Evolutionary conservation across 2,113 vertebrate species (phyloP).

Genomic region (Myotis davidii): DNA sequence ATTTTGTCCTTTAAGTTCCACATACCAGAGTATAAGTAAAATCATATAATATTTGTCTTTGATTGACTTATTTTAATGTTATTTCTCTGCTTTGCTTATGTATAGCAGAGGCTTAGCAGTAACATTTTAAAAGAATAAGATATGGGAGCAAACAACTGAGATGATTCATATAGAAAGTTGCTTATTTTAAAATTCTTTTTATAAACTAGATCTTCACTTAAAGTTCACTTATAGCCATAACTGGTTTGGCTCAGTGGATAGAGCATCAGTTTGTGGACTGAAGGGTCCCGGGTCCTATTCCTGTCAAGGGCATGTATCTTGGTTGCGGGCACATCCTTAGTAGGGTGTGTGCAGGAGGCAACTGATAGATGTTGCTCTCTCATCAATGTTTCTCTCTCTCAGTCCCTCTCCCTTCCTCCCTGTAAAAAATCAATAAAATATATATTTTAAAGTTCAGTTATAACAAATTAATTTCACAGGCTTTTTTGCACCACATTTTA

Average conservation of each 20-base stretch:
- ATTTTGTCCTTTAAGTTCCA: not conserved
- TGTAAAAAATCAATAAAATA: too few species aligned
- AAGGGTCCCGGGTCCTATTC: too few species aligned
- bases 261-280: too few species aligned
- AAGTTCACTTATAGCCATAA: not conserved
- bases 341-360: too few species aligned
- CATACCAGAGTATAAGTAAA: not conserved
- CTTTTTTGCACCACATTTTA: not conserved
- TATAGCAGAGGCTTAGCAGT: not conserved
- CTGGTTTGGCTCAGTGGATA: too few species aligned
- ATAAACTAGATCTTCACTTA: constrained; percentile 12
- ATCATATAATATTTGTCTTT: not conserved
- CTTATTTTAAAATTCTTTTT: not conserved
- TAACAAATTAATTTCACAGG: not conserved
- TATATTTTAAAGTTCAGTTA: not conserved
- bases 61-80: not conserved
- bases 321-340: too few species aligned
- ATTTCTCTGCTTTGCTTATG: not conserved
- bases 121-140: constrained; percentile 1
- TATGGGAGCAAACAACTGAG: not conserved
- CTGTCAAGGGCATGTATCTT: too few species aligned
- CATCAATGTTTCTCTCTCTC: too few species aligned
- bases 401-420: too few species aligned
- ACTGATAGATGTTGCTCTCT: too few species aligned
- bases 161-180: constrained; percentile 45